phyloP scores from a whole-genome alignment of 2,113 vertebrate genomes.

The Mormoops blainvillei region DNA sequence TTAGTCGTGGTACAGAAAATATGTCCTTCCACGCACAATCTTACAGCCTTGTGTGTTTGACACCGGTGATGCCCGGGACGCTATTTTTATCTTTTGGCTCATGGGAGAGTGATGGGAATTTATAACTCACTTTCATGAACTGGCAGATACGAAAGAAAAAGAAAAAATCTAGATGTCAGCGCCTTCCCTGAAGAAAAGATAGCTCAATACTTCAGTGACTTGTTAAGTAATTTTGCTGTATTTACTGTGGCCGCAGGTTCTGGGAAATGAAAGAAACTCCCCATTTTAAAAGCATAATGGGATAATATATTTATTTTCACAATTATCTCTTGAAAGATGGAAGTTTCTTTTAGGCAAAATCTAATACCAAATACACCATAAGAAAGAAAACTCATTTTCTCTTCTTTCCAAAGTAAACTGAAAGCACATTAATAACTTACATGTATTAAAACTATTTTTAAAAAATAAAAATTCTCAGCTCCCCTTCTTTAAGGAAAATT shows the following conservation, averaged over 20 bases:
- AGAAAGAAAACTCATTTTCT: not conserved
- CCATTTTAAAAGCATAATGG: not conserved
- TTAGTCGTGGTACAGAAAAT: not conserved
- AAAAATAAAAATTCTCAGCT: not conserved
- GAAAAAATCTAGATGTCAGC: not conserved
- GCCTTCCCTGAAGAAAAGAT: not conserved
- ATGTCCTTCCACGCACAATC: not conserved
- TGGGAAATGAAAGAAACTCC: not conserved
- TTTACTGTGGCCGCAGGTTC: not conserved
- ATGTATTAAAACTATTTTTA: not conserved
- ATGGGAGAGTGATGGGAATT: not conserved
- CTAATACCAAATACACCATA: not conserved
- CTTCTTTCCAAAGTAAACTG: not conserved
- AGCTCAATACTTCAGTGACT: not conserved
- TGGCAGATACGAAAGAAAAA: not conserved
- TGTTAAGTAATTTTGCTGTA: not conserved
- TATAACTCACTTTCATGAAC: not conserved
- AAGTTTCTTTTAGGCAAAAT: not conserved
- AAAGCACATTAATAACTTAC: not conserved
- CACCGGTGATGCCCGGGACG: rapidly evolving
- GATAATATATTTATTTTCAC: not conserved
- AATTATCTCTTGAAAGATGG: not conserved
- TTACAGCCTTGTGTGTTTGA: not conserved
- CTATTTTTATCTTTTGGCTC: not conserved
- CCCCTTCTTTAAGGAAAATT: not conserved